Evolutionary conservation across 2,113 vertebrate genomes (phyloP).

Genomic region (Heteronetta atricapilla): DNA sequence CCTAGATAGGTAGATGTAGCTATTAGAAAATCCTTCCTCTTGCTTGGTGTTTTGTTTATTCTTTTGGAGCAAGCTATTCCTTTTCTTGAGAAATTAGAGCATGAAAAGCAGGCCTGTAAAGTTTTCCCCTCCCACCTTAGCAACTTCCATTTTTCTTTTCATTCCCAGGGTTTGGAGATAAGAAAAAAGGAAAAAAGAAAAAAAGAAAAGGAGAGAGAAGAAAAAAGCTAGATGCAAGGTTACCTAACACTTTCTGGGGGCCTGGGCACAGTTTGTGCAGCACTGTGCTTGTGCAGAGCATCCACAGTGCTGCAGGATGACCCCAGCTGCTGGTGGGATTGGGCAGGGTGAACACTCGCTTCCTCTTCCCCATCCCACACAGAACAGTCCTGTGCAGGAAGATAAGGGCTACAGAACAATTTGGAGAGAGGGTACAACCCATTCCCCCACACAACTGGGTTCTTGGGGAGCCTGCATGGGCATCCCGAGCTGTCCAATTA

Average conservation of each 20-base stretch:
- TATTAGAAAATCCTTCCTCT: not conserved
- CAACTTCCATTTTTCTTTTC: not conserved
- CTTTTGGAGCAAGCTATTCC: not conserved
- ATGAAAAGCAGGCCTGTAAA: not conserved
- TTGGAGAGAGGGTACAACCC: not conserved
- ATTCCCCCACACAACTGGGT: not conserved
- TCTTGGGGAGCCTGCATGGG: not conserved
- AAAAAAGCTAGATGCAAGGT: not conserved
- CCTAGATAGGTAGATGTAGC: not conserved
- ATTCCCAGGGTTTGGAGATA: not conserved
- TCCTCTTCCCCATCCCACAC: fast-evolving
- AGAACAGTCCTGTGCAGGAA: fast-evolving
- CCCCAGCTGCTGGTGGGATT: not conserved
- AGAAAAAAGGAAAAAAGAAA: no score
- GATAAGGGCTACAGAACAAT: fast-evolving
- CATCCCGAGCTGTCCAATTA: not conserved
- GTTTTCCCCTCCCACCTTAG: not conserved
- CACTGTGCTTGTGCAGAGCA: not conserved
- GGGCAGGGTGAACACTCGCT: fast-evolving
- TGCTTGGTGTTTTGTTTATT: not conserved
- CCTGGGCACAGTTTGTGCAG: not conserved
- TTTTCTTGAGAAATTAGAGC: not conserved
- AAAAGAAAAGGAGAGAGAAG: not conserved
- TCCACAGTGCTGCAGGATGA: fast-evolving
- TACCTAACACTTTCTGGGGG: no score